A percentile compares a stretch with the other conserved stretches of the same genome.
phyloP scores from a whole-genome alignment of 2,888 invertebrate genomes.

The Agriopis leucophaearia region DNA sequence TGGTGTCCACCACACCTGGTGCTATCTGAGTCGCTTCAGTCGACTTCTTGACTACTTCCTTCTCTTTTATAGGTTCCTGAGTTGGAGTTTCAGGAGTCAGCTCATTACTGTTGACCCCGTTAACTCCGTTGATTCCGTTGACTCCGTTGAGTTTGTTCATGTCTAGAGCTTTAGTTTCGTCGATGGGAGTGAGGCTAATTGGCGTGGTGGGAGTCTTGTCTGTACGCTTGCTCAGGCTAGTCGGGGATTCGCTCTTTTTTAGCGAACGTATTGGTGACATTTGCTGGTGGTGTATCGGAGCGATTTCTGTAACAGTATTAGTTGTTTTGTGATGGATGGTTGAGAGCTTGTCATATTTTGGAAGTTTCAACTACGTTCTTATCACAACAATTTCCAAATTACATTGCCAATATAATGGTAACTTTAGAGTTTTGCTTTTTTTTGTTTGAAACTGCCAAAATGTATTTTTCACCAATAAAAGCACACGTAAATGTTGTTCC shows the following conservation, averaged over 20 bases:
- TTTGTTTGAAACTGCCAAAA: slow-evolving; percentile 55
- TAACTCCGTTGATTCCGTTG: slow-evolving; percentile 66
- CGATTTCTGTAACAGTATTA: slow-evolving; percentile 78
- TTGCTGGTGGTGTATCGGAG: slow-evolving; percentile 83
- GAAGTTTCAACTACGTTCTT: slow-evolving; percentile 40
- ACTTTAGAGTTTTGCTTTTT: slow-evolving; percentile 1
- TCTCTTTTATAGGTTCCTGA: slow-evolving; percentile 68
- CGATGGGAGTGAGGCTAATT: slow-evolving; percentile 81
- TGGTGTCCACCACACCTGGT: slow-evolving; percentile 86
- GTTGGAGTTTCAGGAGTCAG: slow-evolving; percentile 77
- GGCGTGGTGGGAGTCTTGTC: slow-evolving; percentile 85
- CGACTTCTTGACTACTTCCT: slow-evolving; percentile 79
- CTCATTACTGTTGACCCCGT: slow-evolving; percentile 72
- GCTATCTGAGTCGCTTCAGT: slow-evolving; percentile 82
- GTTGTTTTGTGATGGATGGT: slow-evolving; percentile 40
- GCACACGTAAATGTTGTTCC: slow-evolving; percentile 49
- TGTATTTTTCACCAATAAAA: slow-evolving; percentile 51
- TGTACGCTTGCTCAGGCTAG: slow-evolving; percentile 79
- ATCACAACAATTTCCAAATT: not conserved
- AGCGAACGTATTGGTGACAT: slow-evolving; percentile 84
- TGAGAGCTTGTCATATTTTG: slow-evolving; percentile 26
- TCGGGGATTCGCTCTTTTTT: slow-evolving; percentile 83
- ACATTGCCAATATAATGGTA: not conserved
- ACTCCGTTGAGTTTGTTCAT: slow-evolving; percentile 77
- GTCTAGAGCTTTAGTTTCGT: slow-evolving; percentile 81